phyloP scores from a whole-genome alignment of 2,113 vertebrate genomes.

The Mirounga angustirostris region DNA sequence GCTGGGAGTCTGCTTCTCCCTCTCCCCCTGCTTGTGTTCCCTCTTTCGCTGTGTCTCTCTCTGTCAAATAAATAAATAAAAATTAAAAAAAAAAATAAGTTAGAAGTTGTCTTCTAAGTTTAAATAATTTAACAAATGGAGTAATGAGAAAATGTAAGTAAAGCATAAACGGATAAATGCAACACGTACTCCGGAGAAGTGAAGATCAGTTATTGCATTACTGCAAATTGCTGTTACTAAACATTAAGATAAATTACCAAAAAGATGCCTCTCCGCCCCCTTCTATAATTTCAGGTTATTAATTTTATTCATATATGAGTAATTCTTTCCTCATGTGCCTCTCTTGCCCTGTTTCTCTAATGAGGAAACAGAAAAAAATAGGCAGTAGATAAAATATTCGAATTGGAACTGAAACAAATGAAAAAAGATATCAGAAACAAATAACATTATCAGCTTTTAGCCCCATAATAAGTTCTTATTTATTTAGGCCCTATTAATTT shows the following conservation, averaged over 20 bases:
- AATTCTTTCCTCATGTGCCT: slow-evolving; percentile 43
- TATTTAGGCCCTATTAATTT: slow-evolving; percentile 84
- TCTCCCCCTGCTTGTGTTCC: no score
- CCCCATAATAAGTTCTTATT: slow-evolving; percentile 79
- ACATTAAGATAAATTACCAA: slow-evolving; percentile 73
- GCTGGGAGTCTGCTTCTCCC: no score
- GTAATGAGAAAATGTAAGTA: slow-evolving; percentile 78
- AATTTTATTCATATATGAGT: slow-evolving; percentile 71
- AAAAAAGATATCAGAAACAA: slow-evolving; percentile 82
- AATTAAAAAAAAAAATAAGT: slow-evolving; percentile 60
- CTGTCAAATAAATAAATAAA: no score
- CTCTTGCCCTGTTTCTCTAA: slow-evolving; percentile 68
- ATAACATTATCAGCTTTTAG: slow-evolving; percentile 78
- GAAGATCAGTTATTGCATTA: slow-evolving; percentile 79
- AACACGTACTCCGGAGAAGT: slow-evolving; percentile 66
- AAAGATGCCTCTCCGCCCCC: slow-evolving; percentile 60
- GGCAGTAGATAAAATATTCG: slow-evolving; percentile 59
- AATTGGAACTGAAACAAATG: slow-evolving; percentile 67
- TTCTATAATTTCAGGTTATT: slow-evolving; percentile 76
- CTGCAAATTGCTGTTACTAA: slow-evolving; percentile 71
- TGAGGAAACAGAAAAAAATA: slow-evolving; percentile 15
- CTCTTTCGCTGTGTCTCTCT: no score
- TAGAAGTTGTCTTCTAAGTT: slow-evolving; percentile 72
- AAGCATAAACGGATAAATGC: slow-evolving; percentile 59
- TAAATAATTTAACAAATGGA: slow-evolving; percentile 82